Base-by-base conservation (phyloP, 2,888 invertebrate species). In the Amphipoea lucens region DNA sequence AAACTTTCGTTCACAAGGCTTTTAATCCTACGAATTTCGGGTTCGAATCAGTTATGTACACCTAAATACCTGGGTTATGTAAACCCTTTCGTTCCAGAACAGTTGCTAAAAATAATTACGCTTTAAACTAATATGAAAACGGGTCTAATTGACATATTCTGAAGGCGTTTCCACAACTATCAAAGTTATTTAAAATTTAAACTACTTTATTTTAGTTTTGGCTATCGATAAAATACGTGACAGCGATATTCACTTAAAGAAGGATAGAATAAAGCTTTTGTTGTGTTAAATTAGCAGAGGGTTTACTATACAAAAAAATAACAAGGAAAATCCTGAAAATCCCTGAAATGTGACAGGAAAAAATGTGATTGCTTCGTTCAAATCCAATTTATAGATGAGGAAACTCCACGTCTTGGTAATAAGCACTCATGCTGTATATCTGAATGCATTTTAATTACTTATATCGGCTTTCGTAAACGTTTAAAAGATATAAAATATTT, bases 271-370 rank as follows among this genome's bases (percentile, higher is more conserved):
- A 76, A 74, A 78, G 62, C 40, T 51, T 75, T 66, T 57, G 66
- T 63, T 65, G 23, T 45, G 54, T 74, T 85, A 48, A 77, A 69
- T 74, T 74, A 67, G 65, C 36, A 12, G 42, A 57, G 65, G 23
- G 51, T 82, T 72, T 65, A 36, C 29, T 70, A 62, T 20, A 40
- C 11, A 54, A 72, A 77, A 42, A 75, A 77, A 65, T 77, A 84
- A 84, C 60, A 82, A 82, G 86, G 74, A 68, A 74, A 82, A 81
- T 73, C 85, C 65, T n/a, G 66, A 60, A 74, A 63, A 81, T 60
- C 76, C 69, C n/a, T 77, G 20, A 51, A 62, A 17, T 60, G 75
- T 73, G 74, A 54, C 81, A 85, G 66, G 63, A 48, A 74, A 81
- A 76, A 42, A 85, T 40, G 45, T 36, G 57, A 73, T 73, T 76